phyloP scores from a whole-genome alignment of 2,888 invertebrate species.

The Plagodis pulveraria region DNA sequence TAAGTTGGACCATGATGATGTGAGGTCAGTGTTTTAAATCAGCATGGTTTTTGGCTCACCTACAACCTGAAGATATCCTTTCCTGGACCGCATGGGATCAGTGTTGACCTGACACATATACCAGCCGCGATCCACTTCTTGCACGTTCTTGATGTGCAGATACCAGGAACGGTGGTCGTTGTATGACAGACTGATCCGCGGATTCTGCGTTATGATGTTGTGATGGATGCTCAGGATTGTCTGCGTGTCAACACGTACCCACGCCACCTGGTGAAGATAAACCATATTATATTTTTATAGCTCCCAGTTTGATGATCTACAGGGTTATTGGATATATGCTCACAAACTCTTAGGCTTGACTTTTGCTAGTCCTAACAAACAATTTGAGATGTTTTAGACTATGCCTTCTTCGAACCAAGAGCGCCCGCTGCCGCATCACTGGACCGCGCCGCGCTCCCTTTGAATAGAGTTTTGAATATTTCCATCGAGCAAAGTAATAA shows the following conservation, averaged over 20 bases:
- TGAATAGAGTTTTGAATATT: too few relatives aligned
- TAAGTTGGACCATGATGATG: not conserved
- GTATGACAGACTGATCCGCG: constrained; percentile 93
- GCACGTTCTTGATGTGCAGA: constrained; percentile 94
- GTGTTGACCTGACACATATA: constrained; percentile 97
- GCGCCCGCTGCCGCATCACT: too few relatives aligned
- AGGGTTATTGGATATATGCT: too few relatives aligned
- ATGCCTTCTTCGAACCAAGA: too few relatives aligned
- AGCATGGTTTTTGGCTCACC: constrained; percentile 66
- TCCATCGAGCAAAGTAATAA: too few relatives aligned
- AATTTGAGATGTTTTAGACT: too few relatives aligned
- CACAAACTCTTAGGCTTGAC: too few relatives aligned
- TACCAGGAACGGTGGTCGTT: constrained; percentile 97
- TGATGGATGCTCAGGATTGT: constrained; percentile 96
- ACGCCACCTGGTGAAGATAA: constrained; percentile 89
- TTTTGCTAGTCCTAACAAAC: too few relatives aligned
- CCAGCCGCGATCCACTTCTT: constrained; percentile 95
- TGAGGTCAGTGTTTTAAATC: not conserved
- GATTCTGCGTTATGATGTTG: constrained; percentile 96
- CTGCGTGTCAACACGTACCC: constrained; percentile 97
- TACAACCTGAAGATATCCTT: constrained; percentile 95
- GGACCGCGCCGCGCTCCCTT: too few relatives aligned
- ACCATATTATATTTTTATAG: not conserved
- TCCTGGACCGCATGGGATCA: constrained; percentile 96
- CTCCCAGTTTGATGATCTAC: too few relatives aligned